Evolutionary conservation across 2,113 vertebrate genomes (phyloP), one percentile per base, ranked within the genome.

Genomic region (Nannospalax galili): DNA sequence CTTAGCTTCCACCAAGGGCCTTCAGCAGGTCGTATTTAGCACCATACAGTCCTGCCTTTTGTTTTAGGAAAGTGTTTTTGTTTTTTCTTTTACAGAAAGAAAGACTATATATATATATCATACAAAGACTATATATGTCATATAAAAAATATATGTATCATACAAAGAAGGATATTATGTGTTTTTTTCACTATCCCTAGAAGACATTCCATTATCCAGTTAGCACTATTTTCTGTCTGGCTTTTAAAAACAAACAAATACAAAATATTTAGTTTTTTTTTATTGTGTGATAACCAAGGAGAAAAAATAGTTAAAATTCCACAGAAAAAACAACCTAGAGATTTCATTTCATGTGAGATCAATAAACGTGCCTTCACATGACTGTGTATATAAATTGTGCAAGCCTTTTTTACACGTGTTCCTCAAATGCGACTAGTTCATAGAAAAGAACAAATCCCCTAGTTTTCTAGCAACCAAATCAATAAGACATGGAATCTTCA

Each of bases 401-500:
- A 69, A 94, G 93, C 79, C 35, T 96, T 97, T 84, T 94, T 45
- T 89, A 95, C 95, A 72, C 97, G 60, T 93, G 96, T 96, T 97
- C 92, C 93, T 97, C 96, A 97, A 98, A 97, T 96, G 37, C 94
- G 95, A 94, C 79, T 93, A 74, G 15, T 91, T 97, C 97, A 96
- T 88, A 84, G 92, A 97, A 96, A 98, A 96, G 22, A 96, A 67
- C 32, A 97, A 97, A 69, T 97, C 42, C 64, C 17, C 26, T 52
- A 89, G 64, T 98, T 97, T 97, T 98, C 91, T 94, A 97, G 93
- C 52, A 94, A 88, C 40, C 48, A 94, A 96, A 97, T 98, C 97
- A 97, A 91, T 97, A 96, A 97, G 95, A 89, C 79, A n/a, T 80
- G 95, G 94, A 98, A 85, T 96, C 91, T 96, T 97, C 96, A 97